Conservation (phyloP, 2,113 vertebrate species). For the Acrocephalus arundinaceus region DNA sequence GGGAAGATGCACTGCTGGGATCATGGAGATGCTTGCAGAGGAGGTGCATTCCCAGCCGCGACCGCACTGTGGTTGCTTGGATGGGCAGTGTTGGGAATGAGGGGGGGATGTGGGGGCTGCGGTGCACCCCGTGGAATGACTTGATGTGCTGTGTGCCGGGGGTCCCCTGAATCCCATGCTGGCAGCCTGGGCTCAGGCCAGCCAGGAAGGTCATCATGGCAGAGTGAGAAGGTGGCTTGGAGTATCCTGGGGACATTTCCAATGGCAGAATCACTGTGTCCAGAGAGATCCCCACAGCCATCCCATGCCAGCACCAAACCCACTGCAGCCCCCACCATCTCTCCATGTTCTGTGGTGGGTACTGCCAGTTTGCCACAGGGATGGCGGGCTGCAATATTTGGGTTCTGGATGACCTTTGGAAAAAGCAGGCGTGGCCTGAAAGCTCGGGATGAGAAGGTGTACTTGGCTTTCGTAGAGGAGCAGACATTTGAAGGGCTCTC, state of each 20-base stretch:
- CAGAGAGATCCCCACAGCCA: not conserved
- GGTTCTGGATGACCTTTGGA: not conserved
- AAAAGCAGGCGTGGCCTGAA: not conserved
- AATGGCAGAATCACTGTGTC: fast-evolving
- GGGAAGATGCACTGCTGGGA: fast-evolving
- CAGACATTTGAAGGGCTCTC: not conserved
- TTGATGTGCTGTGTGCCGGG: not conserved
- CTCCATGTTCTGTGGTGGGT: fast-evolving
- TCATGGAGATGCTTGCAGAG: fast-evolving
- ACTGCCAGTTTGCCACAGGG: not conserved
- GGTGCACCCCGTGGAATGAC: not conserved
- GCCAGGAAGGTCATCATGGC: not conserved
- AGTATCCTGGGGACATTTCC: not conserved
- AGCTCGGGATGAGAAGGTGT: not conserved
- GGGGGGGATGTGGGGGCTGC: not conserved
- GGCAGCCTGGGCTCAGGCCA: not conserved
- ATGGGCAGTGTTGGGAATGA: fast-evolving
- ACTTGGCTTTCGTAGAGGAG: not conserved
- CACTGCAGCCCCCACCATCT: fast-evolving
- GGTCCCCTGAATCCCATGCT: not conserved
- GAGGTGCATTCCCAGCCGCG: fast-evolving
- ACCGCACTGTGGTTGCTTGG: fast-evolving
- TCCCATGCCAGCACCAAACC: not conserved
- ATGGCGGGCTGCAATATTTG: fast-evolving
- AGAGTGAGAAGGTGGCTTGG: not conserved